Percentiles rank a stretch among this genome's conserved stretches.
These are phyloP conservation scores for Phoebastria nigripes DNA, from an alignment of 2,797 vertebrate genomes.

Conservation along the genomic window DNA sequence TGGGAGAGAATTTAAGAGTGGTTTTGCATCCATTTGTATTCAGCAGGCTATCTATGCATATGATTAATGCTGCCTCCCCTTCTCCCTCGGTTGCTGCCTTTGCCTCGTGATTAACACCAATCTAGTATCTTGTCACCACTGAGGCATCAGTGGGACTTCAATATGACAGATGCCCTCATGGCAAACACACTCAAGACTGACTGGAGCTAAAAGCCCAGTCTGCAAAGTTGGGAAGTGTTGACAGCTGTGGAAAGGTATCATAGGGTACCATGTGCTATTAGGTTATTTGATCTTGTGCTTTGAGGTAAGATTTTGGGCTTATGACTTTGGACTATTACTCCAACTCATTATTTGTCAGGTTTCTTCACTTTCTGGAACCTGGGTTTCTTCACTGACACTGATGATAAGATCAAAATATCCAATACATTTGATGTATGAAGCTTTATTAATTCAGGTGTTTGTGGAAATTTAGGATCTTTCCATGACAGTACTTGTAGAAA, in stretches of 20 bases:
- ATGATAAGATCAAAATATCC: neutral
- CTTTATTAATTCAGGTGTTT: neutral
- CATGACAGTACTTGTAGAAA: neutral
- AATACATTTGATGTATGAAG: neutral
- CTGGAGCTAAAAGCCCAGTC: neutral
- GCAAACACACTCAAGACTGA: neutral
- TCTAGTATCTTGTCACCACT: neutral
- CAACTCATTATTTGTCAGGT: neutral
- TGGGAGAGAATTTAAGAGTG: neutral
- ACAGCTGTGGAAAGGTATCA: neutral
- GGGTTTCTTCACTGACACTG: neutral
- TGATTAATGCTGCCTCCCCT: neutral
- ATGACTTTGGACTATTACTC: neutral
- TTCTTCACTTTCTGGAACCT: neutral
- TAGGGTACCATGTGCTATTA: neutral
- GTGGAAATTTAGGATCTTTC: neutral
- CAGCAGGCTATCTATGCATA: neutral
- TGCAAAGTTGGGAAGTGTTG: neutral
- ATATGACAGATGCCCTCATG: neutral
- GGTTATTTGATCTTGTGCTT: neutral
- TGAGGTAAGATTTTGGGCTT: neutral
- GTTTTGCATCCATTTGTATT: neutral
- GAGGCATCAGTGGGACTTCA: neutral
- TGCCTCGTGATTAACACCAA: neutral
- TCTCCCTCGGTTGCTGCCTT: neutral